phyloP scores from a whole-genome alignment of 2,113 vertebrate species.

The Elaphurus davidianus region DNA sequence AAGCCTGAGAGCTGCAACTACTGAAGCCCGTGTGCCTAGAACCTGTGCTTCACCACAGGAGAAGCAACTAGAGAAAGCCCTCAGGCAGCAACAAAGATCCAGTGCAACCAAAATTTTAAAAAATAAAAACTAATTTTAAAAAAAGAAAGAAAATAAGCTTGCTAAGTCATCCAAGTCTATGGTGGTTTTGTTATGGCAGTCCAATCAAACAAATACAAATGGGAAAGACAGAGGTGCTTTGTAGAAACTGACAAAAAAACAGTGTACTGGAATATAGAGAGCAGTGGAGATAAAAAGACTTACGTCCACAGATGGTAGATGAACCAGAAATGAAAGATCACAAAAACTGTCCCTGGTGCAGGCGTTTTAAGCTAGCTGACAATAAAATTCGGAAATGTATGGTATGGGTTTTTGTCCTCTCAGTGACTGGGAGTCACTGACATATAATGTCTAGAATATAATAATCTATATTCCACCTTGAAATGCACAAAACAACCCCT shows the following conservation, averaged over 20 bases:
- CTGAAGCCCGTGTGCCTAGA: rapidly evolving
- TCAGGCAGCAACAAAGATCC: background rate
- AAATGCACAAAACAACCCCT: background rate
- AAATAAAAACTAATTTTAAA: background rate
- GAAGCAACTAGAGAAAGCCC: background rate
- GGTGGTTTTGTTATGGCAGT: background rate
- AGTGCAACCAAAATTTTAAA: background rate
- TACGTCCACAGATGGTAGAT: background rate
- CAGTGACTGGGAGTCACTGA: background rate
- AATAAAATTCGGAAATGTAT: background rate
- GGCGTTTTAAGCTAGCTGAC: background rate
- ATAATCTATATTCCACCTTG: background rate
- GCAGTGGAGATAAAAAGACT: background rate
- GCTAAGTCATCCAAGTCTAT: background rate
- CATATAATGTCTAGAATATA: background rate
- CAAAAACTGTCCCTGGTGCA: background rate
- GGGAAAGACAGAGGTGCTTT: background rate
- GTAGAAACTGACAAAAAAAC: background rate
- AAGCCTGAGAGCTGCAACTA: background rate
- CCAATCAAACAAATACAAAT: background rate
- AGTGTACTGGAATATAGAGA: background rate
- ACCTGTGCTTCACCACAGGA: background rate
- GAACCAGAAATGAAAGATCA: background rate
- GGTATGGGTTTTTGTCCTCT: background rate
- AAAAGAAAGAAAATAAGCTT: background rate